Conservation (phyloP, 2,888 invertebrate genomes). For the Meiosimyza platycephala region DNA sequence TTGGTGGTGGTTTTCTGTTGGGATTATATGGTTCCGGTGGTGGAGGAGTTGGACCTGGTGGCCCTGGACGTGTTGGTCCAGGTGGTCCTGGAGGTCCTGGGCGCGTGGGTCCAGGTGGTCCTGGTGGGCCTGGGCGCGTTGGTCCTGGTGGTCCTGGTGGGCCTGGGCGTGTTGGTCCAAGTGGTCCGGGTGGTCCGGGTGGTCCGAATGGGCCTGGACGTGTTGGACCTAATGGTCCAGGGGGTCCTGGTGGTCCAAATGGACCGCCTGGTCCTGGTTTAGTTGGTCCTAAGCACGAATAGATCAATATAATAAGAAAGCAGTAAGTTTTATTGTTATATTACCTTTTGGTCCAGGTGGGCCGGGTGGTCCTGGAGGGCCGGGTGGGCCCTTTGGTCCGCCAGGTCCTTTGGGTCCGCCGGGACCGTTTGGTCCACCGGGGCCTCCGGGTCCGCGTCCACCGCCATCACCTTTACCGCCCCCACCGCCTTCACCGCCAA, state of each 20-base stretch:
- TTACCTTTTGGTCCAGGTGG: slow-evolving; percentile 59
- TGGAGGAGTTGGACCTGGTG: slow-evolving; percentile 41
- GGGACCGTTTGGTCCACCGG: slow-evolving; percentile 62
- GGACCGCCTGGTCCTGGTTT: slow-evolving; percentile 55
- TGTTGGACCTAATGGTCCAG: slow-evolving; percentile 54
- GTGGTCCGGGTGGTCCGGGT: slow-evolving; percentile 46
- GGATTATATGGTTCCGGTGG: slow-evolving; percentile 49
- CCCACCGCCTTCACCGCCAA: slow-evolving; percentile 55
- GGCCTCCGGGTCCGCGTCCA: slow-evolving; percentile 54
- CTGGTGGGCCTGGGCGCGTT: slow-evolving; percentile 56
- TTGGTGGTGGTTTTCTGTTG: slow-evolving; percentile 51
- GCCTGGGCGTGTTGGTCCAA: slow-evolving; percentile 62
- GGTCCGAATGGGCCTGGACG: slow-evolving; percentile 52
- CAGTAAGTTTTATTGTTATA: slow-evolving; percentile 48
- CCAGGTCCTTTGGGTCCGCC: slow-evolving; percentile 59
- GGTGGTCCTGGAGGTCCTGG: slow-evolving; percentile 48
- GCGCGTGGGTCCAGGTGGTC: slow-evolving; percentile 62
- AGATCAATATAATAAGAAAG: background rate
- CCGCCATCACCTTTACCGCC: slow-evolving; percentile 49
- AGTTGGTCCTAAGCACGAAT: slow-evolving; percentile 46
- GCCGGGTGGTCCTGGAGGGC: slow-evolving; percentile 50
- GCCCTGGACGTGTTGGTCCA: slow-evolving; percentile 45
- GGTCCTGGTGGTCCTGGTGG: slow-evolving; percentile 68
- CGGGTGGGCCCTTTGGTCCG: slow-evolving; percentile 54
- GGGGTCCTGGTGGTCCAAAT: slow-evolving; percentile 60